Base-by-base conservation (phyloP, 2,113 vertebrate species). In the Hipposideros armiger region DNA sequence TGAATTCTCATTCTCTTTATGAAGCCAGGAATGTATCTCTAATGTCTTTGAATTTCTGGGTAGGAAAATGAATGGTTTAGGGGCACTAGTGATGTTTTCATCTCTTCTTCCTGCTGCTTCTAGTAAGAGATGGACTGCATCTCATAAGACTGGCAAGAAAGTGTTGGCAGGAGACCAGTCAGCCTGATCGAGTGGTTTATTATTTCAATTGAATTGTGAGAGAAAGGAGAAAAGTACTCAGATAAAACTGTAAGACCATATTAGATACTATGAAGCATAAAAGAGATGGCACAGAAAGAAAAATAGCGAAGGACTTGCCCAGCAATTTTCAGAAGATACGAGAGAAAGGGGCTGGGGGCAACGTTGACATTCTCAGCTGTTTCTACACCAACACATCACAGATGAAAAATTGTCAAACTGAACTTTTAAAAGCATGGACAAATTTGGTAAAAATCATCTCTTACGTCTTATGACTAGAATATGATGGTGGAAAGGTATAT, bases 151-250 rank as follows among this genome's bases (percentile, higher is more conserved):
- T 94, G 92, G 96, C 93, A 97, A 93, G 96, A 74, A 70, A 2
- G 73, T 76, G 89, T 90, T 95, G 97, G 96, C 90, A 87, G 96
- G 95, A 92, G 92, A 94, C 95, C 92, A 87, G 92, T 92, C 96
- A 95, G 80, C 64, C 97, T 95, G 95, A 97, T 94, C 5, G 64
- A 97, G 94, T 92, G 70, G 83, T 97, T 97, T 97, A 97, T 97
- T 96, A 94, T 97, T 97, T 97, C 96, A 95, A 81, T 45, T 96
- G 96, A 97, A 95, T 97, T 95, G 90, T 95, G 87, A 95, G 95
- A 89, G 95, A 60, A 96, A 93, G 54, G 78, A 95, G 90, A 83
- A 81, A 84, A 93, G 87, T 93, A 72, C 96, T 93, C 84, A 60
- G 96, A 90, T 95, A 92, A 95, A 97, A 95, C 87, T 87, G 94